Evolutionary conservation across 2,113 vertebrate species (phyloP).

Genomic region (Hemicordylus capensis): DNA sequence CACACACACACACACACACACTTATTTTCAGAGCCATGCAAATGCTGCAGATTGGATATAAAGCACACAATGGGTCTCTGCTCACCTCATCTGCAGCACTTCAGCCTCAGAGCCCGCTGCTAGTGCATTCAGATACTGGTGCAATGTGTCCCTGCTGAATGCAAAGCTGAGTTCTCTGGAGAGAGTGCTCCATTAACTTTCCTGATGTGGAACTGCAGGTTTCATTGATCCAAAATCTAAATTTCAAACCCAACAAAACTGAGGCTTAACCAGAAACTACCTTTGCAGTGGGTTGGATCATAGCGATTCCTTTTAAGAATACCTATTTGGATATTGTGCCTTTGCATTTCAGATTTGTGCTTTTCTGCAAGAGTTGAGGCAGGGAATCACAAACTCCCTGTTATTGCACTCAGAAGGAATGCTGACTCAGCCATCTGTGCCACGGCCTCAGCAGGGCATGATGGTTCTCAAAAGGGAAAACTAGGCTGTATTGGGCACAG

Average conservation of each 20-base stretch:
- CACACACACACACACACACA: neutral
- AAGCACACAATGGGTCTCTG: neutral
- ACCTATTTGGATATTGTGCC: neutral
- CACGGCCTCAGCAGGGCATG: neutral
- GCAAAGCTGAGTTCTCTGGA: neutral
- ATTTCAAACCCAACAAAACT: neutral
- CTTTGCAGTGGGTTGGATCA: neutral
- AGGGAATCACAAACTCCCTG: neutral
- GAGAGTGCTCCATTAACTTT: neutral
- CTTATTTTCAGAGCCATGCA: neutral
- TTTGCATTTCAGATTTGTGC: neutral
- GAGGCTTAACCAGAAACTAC: neutral
- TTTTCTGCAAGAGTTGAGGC: neutral
- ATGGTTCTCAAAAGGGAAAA: neutral
- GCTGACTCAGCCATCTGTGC: constrained; percentile 8
- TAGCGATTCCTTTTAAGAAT: neutral
- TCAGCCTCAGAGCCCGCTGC: neutral
- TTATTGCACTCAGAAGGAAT: neutral
- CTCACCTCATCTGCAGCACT: neutral
- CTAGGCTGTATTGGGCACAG: neutral
- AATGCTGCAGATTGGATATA: neutral
- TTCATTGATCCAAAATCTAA: neutral
- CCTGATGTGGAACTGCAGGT: neutral
- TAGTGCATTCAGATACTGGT: neutral
- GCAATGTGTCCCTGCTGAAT: neutral